Evolutionary conservation across 1,140 invertebrate genomes (phyloP).

Genomic region (Halictus rubicundus): DNA sequence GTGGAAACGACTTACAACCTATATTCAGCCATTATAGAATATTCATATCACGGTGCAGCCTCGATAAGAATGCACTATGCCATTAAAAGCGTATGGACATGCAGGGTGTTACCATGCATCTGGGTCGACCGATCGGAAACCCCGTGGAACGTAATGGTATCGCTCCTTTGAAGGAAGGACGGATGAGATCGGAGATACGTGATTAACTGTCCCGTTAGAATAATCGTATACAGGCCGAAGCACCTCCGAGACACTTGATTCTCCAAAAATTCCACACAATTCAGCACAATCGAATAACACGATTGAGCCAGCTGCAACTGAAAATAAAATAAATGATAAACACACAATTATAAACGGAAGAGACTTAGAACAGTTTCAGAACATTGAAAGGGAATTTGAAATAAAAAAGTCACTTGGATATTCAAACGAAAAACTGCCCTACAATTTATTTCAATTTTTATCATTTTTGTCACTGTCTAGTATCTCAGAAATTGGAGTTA

Average conservation of each 20-base stretch:
- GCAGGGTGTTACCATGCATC: conserved; percentile 64
- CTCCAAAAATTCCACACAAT: no score
- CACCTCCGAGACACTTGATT: not conserved
- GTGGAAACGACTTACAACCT: conserved; percentile 62
- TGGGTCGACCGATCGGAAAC: conserved; percentile 61
- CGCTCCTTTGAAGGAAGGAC: conserved; percentile 13
- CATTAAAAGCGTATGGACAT: conserved; percentile 70
- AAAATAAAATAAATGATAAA: no score
- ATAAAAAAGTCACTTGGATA: no score
- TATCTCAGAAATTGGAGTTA: no score
- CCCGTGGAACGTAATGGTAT: conserved; percentile 23
- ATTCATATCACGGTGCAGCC: conserved; percentile 74
- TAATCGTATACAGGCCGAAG: not conserved
- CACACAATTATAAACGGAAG: no score
- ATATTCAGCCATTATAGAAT: conserved; percentile 78
- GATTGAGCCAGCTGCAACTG: no score
- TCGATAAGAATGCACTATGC: conserved; percentile 75
- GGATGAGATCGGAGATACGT: not conserved
- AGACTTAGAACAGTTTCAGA: no score
- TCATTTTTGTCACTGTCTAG: no score
- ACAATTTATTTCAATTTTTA: no score
- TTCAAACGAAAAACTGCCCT: no score
- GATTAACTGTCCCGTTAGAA: conserved; percentile 23
- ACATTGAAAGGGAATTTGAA: no score
- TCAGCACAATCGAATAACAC: no score